Percentiles rank a stretch among this genome's conserved stretches.
Evolutionary conservation across 2,888 invertebrate species (phyloP).

Genomic region (Ariolimax columbianus): DNA sequence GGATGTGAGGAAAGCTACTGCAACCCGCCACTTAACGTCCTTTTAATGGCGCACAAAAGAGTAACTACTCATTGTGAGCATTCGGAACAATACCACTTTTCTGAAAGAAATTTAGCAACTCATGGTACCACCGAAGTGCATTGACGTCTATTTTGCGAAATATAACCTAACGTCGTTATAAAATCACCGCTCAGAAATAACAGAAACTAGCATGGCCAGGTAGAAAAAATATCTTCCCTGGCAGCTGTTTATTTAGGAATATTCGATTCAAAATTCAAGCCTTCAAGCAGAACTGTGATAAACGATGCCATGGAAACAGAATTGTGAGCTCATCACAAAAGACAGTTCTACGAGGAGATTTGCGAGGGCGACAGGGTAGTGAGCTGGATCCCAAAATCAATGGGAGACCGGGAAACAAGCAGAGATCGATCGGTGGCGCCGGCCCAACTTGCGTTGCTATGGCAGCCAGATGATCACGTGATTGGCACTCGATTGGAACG

Average conservation of each 20-base stretch:
- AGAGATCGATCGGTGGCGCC: constrained; percentile 39
- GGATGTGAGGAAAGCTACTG: too few species aligned
- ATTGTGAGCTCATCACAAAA: not conserved
- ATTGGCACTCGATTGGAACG: constrained; percentile 32
- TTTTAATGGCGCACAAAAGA: too few species aligned
- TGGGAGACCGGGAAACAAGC: constrained; percentile 14
- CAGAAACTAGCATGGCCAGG: not conserved
- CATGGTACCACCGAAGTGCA: too few species aligned
- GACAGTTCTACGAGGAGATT: constrained; percentile 1
- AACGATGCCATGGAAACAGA: not conserved
- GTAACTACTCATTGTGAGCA: too few species aligned
- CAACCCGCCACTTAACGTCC: too few species aligned
- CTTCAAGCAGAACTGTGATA: not conserved
- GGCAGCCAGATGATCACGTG: constrained; percentile 50
- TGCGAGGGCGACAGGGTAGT: constrained; percentile 11
- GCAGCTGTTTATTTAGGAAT: not conserved
- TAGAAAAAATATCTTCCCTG: not conserved
- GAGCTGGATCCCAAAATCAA: constrained; percentile 28
- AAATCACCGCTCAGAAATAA: too few species aligned
- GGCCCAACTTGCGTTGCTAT: constrained; percentile 45
- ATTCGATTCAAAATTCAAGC: not conserved
- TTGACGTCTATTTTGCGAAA: too few species aligned
- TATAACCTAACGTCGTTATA: too few species aligned
- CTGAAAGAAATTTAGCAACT: too few species aligned
- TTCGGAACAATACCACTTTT: too few species aligned